Base-by-base conservation (phyloP, 1,140 invertebrate species). In the Rhysida immarginata region DNA sequence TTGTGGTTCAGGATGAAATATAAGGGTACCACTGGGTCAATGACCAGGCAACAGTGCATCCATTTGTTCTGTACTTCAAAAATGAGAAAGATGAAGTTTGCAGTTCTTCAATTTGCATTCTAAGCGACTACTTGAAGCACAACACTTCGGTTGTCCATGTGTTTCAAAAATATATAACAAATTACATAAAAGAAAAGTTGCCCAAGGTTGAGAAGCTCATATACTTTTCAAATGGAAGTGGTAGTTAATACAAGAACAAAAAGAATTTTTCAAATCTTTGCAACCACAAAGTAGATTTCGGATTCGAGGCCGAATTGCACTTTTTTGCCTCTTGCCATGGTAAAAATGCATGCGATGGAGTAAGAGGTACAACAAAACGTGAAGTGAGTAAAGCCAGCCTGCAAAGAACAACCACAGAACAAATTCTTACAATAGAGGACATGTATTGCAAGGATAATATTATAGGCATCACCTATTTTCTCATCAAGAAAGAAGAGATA, bases 191-290 rank as follows among this genome's bases (percentile, higher is more conserved):
- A 24, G 21, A n/a, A 5, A 52, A 25, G 5, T 5, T 25, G 3
- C 56, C 58, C 16, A 45, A 56, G 23, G 48, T 64, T 45, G 58
- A 41, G 23, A 62, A 64, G 51, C 56, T 69, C 16, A 46, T 63
- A 54, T 65, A 65, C 54, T 65, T 69, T 55, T 59, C 58, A 25
- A 66, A 69, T 62, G 66, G 63, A 21, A 53, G 55, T 58, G 60
- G 50, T 45, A 51, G 26, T 21, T 66, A 70, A 57, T 69, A 67
- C 54, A 70, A 70, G 57, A 70, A 64, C 61, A 49, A 50, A 63
- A 65, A 50, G 66, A 64, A 44, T 60, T 70, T 53, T 21, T 52
- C 16, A 23, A 69, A 69, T 58, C 53, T 69, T 2, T 59, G 60
- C n/a, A 48, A 61, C 49, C 62, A 63, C 48, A 23, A 62, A 51